phyloP scores from a whole-genome alignment of 2,888 invertebrate genomes.

The Rhimphoctona megacephalus region DNA sequence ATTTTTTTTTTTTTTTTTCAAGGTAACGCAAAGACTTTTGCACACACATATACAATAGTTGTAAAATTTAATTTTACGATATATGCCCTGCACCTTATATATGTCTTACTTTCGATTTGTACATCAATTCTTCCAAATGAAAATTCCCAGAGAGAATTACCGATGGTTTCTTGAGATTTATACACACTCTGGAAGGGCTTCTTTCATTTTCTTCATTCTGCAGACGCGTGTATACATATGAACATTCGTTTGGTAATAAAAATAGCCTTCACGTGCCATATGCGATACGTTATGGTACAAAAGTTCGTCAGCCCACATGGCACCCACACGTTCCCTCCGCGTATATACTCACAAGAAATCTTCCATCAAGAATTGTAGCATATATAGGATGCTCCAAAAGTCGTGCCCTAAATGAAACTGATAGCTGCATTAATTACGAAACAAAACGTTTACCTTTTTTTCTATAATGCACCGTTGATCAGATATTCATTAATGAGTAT shows the following conservation, averaged over 20 bases:
- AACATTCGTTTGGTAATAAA: slow-evolving; percentile 73
- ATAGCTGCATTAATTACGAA: background rate
- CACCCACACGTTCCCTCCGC: slow-evolving; percentile 66
- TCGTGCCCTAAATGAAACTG: background rate
- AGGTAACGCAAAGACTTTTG: slow-evolving; percentile 37
- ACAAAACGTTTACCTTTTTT: background rate
- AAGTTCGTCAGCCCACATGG: slow-evolving; percentile 76
- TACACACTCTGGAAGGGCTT: background rate
- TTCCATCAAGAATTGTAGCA: slow-evolving; percentile 5
- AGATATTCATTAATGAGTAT: too few species aligned
- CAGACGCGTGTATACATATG: slow-evolving; percentile 1
- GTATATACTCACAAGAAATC: slow-evolving; percentile 46
- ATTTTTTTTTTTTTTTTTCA: slow-evolving; percentile 47
- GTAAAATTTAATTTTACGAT: slow-evolving; percentile 43
- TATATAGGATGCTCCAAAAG: background rate
- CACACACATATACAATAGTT: slow-evolving; percentile 4
- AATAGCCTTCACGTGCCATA: slow-evolving; percentile 77
- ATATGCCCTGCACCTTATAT: slow-evolving; percentile 24
- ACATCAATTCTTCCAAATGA: slow-evolving; percentile 11
- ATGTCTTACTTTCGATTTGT: slow-evolving; percentile 26
- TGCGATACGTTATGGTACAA: slow-evolving; percentile 73
- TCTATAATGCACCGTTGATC: background rate
- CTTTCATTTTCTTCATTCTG: slow-evolving; percentile 29
- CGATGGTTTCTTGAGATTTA: background rate
- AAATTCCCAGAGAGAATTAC: slow-evolving; percentile 21